Base-by-base conservation (phyloP, 2,888 invertebrate species). In the Noctua comes region DNA sequence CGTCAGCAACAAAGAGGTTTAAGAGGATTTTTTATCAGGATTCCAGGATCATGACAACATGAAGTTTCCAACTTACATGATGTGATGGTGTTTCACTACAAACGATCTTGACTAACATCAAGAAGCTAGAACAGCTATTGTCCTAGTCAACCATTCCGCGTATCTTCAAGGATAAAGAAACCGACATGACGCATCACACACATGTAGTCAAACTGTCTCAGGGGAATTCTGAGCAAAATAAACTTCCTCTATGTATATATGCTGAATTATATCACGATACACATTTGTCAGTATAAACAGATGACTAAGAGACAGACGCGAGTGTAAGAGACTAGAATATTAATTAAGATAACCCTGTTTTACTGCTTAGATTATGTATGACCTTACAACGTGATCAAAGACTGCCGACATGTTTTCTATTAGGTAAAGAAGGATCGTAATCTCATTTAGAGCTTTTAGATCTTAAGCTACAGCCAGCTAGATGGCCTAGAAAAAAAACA, bases 361-460 rank as follows among this genome's bases (percentile, higher is more conserved):
- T 64, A 54, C 13, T 40, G 21, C 31, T 71, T 31, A 51, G 62
- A 83, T 64, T 65, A 69, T 27, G 62, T 27, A 24, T 69, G 68
- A 80, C 85, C 68, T 80, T 80, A 80, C 64, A 73, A n/a, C 48
- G 57, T 36, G 68, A 82, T 85, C 82, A 82, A 85, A 73, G 62
- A 8, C 31, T 46, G 24, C 81, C 81, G 81, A 65, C 54, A n/a
- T 57, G 54, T 84, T 72, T 68, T 40, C 68, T 13, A 57, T 79
- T 59, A 62, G 5, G 48, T 62, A 79, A 79, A 80, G 62, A 48
- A 27, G 51, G 40, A 40, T 24, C 2, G 36, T 27, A 11, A 2
- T 40, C 43, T 43, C 43, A 43, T 43, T 10, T 10, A 10, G 18
- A 31, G 54, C 4, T 7, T 79, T 65, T 18, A 1, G 13, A 36